These are phyloP conservation scores for Drosophila oshimai DNA, from an alignment of 1,140 invertebrate genomes.

Conservation along the genomic window DNA sequence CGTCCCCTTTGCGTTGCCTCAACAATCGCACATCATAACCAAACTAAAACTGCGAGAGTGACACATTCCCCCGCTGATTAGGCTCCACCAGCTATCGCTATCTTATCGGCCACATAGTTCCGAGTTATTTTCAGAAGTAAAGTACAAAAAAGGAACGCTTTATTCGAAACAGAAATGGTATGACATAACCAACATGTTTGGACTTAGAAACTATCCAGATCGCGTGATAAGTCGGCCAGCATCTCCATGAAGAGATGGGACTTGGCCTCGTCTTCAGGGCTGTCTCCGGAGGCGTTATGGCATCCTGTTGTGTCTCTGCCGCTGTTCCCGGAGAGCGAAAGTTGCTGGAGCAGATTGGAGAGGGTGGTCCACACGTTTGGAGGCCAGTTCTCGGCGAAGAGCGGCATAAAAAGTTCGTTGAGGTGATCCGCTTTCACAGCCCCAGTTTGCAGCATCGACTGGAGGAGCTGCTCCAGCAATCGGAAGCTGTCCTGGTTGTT, in stretches of 20 bases:
- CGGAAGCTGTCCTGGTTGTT: conserved; percentile 7
- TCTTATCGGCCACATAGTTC: conserved; percentile 37
- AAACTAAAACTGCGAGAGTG: conserved; percentile 16
- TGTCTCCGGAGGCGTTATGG: background rate
- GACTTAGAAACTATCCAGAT: conserved; percentile 74
- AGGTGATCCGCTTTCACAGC: conserved; percentile 52
- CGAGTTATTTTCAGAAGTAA: conserved; percentile 24
- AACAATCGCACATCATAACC: conserved; percentile 5
- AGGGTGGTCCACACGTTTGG: conserved; percentile 42
- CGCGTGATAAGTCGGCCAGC: conserved; percentile 72
- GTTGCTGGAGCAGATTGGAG: conserved; percentile 50
- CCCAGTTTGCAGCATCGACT: conserved; percentile 34
- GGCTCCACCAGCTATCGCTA: conserved; percentile 9
- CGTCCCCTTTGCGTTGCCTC: conserved; percentile 2
- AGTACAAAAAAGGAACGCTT: conserved; percentile 5
- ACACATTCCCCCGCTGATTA: conserved; percentile 27
- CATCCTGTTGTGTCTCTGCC: background rate
- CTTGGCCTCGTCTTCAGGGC: conserved; percentile 53
- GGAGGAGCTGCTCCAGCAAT: conserved; percentile 46
- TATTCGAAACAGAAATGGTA: conserved; percentile 13
- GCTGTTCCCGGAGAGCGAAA: conserved; percentile 28
- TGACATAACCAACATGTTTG: conserved; percentile 26
- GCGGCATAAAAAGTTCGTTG: conserved; percentile 58
- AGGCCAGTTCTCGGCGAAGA: conserved; percentile 71
- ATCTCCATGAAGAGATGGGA: conserved; percentile 80